A percentile compares a stretch with the other conserved stretches of the same genome.
Evolutionary conservation across 2,888 invertebrate genomes (phyloP).

Genomic region (Chromoteleia sp.): DNA sequence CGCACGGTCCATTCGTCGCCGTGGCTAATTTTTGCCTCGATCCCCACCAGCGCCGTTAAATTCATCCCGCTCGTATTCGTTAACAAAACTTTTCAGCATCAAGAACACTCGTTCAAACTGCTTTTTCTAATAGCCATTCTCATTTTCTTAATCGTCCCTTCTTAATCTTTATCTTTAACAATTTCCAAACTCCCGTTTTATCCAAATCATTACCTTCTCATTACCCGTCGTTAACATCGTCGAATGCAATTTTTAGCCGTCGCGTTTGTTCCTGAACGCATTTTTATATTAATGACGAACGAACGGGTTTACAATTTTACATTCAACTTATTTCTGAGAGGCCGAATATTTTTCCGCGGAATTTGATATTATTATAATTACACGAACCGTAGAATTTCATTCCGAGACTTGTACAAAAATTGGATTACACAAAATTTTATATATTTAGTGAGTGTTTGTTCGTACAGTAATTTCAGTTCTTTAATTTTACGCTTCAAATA

Average conservation of each 20-base stretch:
- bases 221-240: slow-evolving; percentile 52
- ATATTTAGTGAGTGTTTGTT: slow-evolving; percentile 11
- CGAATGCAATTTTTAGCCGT: slow-evolving; percentile 32
- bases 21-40: slow-evolving; percentile 41
- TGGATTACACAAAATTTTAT: slow-evolving; percentile 17
- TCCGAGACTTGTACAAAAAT: slow-evolving; percentile 16
- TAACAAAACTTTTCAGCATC: slow-evolving; percentile 53
- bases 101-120: slow-evolving; percentile 15
- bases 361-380: slow-evolving; percentile 39
- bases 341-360: slow-evolving; percentile 11
- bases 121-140: slow-evolving; percentile 51
- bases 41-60: slow-evolving; percentile 6
- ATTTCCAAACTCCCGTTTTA: slow-evolving; percentile 56
- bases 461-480: background rate
- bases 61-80: slow-evolving; percentile 37
- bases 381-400: slow-evolving; percentile 22
- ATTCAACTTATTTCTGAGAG: background rate
- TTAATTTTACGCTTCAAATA: background rate
- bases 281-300: slow-evolving; percentile 19
- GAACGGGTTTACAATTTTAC: slow-evolving; percentile 7
- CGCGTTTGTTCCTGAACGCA: slow-evolving; percentile 19
- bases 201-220: slow-evolving; percentile 60
- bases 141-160: slow-evolving; percentile 40
- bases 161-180: slow-evolving; percentile 54
- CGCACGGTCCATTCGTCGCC: slow-evolving; percentile 31